A percentile compares a stretch with the other conserved stretches of the same genome.
Conservation (phyloP, 2,797 vertebrate genomes). For the Lacerta viridis region DNA sequence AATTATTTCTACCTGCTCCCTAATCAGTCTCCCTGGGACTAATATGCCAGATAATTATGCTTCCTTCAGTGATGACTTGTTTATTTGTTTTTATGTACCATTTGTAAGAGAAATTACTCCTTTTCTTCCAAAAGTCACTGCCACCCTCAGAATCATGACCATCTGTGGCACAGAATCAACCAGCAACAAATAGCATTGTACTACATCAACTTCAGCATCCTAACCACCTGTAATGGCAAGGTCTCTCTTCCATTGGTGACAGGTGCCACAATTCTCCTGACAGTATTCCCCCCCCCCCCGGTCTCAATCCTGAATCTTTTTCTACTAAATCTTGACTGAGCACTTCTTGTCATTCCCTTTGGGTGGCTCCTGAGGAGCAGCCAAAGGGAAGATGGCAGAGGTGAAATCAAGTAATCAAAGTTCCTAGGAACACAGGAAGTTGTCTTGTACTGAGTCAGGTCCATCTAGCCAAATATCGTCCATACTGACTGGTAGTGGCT, state of each 20-base stretch:
- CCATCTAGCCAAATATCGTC: no score
- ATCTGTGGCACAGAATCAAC: not conserved
- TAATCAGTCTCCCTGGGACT: constrained; percentile 47
- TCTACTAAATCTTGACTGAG: constrained; percentile 1
- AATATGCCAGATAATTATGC: constrained; percentile 40
- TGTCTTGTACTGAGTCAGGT: no score
- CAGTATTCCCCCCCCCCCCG: not conserved
- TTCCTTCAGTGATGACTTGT: constrained; percentile 15
- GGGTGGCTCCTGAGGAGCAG: not conserved
- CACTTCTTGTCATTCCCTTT: not conserved
- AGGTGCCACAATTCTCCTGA: not conserved
- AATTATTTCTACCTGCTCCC: constrained; percentile 44
- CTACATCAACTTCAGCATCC: not conserved
- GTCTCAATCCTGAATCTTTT: not conserved
- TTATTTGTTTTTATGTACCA: constrained; percentile 8
- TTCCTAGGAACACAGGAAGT: no score
- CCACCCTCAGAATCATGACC: not conserved
- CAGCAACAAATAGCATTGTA: not conserved
- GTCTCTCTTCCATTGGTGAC: not conserved
- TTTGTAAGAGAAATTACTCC: constrained; percentile 19
- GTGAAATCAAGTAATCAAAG: not conserved
- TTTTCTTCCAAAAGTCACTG: constrained; percentile 13
- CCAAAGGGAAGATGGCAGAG: constrained; percentile 3
- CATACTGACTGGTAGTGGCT: no score
- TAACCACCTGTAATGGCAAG: not conserved